Evolutionary conservation across 2,113 vertebrate species (phyloP), one percentile per base, ranked within the genome.

Genomic region (Sturnus vulgaris): DNA sequence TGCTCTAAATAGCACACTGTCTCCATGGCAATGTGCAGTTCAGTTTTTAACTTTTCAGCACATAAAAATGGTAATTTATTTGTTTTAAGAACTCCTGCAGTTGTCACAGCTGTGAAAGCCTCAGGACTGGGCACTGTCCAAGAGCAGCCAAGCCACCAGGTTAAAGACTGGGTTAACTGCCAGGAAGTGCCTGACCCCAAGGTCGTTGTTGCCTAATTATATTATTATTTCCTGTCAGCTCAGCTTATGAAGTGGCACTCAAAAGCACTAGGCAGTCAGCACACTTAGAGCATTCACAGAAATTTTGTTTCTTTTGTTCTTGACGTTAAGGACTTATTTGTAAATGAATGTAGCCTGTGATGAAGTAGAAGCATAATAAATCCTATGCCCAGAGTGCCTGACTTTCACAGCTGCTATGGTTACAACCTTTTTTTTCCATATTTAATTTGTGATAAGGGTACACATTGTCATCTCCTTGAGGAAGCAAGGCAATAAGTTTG

Each of bases 21-120:
- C 86, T 97, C 96, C 96, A 97, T 97, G 96, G 96, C 90, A 96
- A 97, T 93, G 60, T 64, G 49, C 63, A 79, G 64, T 78, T 95
- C 85, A 75, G 69, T 82, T 97, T 95, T 96, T 80, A 96, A 97
- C 73, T 94, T 97, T 96, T 78, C 93, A 80, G 47, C 44, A 39
- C 66, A 84, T 73, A 96, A 95, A 96, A 96, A 96, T 87, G 80
- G 82, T 96, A 93, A 96, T 95, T 87, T 88, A 64, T 94, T 95
- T 94, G 95, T 96, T 97, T 96, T 92, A 91, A 94, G 75, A 65
- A 39, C 60, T 81, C 78, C 47, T 6, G 5, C 39, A 66, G 84
- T 88, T 86, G 77, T 91, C 88, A 56, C 15, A 95, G 88, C 56
- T 61, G 37, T 37, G 70, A 86, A 82, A 93, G n/a, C n/a, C 76